A percentile compares a stretch with the other conserved stretches of the same genome.
phyloP scores from a whole-genome alignment of 92 coral and sea anemone genomes.

The Palythoa caribaeorum region DNA sequence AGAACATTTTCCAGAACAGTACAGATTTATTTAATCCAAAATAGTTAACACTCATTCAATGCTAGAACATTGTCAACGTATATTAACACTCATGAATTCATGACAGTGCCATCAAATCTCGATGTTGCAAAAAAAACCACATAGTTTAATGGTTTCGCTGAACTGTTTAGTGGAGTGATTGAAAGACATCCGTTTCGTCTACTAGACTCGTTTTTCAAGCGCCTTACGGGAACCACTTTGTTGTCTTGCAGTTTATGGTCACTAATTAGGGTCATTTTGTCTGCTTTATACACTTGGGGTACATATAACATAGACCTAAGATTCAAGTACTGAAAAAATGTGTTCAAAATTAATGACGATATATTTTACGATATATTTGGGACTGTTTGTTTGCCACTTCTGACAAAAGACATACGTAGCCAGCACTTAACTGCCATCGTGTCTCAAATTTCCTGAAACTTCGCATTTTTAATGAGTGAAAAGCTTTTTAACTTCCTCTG shows the following conservation, averaged over 20 bases:
- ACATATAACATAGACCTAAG: neutral
- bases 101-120: neutral
- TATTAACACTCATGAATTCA: neutral
- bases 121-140: neutral
- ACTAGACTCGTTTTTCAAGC: neutral
- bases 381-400: neutral
- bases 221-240: neutral
- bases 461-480: neutral
- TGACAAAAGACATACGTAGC: neutral
- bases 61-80: neutral
- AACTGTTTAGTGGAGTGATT: neutral
- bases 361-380: neutral
- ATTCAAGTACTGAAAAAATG: constrained; percentile 4
- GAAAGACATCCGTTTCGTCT: neutral
- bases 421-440: neutral
- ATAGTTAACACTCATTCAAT: neutral
- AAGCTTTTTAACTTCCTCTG: neutral
- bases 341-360: neutral
- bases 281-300: neutral
- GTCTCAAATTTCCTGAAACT: constrained; percentile 6
- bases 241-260: constrained; percentile 13
- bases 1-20: neutral
- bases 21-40: neutral
- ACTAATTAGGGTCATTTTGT: constrained; percentile 22
- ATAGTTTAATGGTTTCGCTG: neutral